Evolutionary conservation across 1,140 invertebrate genomes (phyloP).

Genomic region (Nomia melanderi): DNA sequence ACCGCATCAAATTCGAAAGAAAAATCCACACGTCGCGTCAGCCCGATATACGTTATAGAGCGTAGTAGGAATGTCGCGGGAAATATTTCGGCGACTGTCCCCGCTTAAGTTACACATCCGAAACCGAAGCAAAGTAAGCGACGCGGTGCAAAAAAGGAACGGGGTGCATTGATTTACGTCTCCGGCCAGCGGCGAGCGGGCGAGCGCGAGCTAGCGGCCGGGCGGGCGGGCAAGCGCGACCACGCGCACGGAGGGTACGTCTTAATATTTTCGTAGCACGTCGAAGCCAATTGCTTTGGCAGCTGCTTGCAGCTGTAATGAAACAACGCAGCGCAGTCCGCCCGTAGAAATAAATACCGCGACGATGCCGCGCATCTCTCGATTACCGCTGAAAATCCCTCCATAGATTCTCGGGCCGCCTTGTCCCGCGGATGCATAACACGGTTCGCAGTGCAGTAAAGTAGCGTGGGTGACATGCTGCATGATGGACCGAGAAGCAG

Average conservation of each 20-base stretch:
- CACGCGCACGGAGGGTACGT: constrained; percentile 47
- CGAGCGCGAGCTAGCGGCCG: too few species aligned
- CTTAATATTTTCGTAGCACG: constrained; percentile 62
- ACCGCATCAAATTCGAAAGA: too few species aligned
- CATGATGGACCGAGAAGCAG: constrained; percentile 79
- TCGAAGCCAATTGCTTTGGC: constrained; percentile 66
- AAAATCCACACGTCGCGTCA: too few species aligned
- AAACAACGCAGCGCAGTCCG: constrained; percentile 51
- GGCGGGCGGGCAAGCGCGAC: too few species aligned
- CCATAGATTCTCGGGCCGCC: constrained; percentile 74
- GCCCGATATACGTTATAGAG: too few species aligned
- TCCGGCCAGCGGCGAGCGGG: too few species aligned
- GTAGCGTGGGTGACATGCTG: constrained; percentile 79
- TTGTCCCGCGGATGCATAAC: constrained; percentile 78
- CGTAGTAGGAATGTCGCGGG: too few species aligned
- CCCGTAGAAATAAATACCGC: constrained; percentile 67
- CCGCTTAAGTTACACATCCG: too few species aligned
- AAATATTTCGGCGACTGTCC: too few species aligned
- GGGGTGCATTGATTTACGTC: too few species aligned
- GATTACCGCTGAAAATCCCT: constrained; percentile 77
- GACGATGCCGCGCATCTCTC: constrained; percentile 75
- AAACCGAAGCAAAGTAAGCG: too few species aligned
- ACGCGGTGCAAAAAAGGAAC: too few species aligned
- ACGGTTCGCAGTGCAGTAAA: constrained; percentile 78
- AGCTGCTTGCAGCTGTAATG: constrained; percentile 57